phyloP scores from a whole-genome alignment of 2,113 vertebrate genomes.

The Microcebus lehilahytsara region DNA sequence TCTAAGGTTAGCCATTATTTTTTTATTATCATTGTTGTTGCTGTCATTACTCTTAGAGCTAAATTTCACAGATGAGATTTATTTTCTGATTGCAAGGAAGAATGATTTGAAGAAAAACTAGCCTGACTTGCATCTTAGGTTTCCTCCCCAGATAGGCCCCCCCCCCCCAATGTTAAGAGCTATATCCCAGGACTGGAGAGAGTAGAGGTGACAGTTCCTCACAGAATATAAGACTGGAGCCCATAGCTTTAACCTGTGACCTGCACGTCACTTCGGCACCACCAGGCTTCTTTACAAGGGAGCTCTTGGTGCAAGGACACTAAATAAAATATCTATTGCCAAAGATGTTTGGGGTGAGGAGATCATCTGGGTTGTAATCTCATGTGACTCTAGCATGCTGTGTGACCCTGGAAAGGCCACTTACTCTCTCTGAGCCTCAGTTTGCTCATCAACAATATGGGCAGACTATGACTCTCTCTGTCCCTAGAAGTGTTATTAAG shows the following conservation, averaged over 20 bases:
- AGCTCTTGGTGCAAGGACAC: not conserved
- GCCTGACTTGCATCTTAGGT: not conserved
- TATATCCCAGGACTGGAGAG: not conserved
- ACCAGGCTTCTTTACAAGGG: not conserved
- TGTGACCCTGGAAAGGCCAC: not conserved
- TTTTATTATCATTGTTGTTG: not conserved
- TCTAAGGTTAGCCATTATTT: not conserved
- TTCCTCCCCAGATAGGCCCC: not conserved
- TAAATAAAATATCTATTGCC: not conserved
- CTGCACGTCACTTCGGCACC: not conserved
- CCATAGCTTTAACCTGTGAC: not conserved
- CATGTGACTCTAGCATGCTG: not conserved
- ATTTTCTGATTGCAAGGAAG: not conserved
- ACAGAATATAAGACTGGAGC: not conserved
- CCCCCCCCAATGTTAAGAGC: not conserved
- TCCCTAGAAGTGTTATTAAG: not conserved
- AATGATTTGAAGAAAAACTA: not conserved
- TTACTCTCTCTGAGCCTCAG: not conserved
- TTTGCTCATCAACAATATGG: not conserved
- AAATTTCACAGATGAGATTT: not conserved
- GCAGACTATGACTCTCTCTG: not conserved
- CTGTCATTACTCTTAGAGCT: not conserved
- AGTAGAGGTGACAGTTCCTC: not conserved
- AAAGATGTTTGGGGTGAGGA: not conserved
- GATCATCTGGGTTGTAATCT: not conserved